phyloP scores from a whole-genome alignment of 2,888 invertebrate genomes.

The Torymus tubicola region DNA sequence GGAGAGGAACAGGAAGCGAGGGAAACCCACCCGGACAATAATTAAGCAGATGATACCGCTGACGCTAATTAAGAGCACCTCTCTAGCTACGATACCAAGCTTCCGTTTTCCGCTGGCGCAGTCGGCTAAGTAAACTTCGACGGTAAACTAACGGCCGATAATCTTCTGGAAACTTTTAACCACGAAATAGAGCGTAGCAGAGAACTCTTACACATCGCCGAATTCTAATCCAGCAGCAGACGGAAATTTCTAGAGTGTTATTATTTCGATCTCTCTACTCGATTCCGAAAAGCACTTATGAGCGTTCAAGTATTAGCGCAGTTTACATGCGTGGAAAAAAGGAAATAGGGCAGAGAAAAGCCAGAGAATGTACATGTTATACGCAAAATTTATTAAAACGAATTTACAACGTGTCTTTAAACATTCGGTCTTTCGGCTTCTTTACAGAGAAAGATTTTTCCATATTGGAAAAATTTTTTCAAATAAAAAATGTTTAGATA shows the following conservation, averaged over 20 bases:
- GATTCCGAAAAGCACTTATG: no score
- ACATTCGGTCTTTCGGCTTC: no score
- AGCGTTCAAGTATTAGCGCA: not conserved
- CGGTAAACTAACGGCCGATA: conserved; percentile 50
- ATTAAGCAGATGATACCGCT: conserved; percentile 68
- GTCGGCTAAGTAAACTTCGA: conserved; percentile 50
- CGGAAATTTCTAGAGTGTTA: conserved; percentile 15
- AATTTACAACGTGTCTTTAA: no score
- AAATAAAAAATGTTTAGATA: no score
- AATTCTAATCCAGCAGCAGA: not conserved
- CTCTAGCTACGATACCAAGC: conserved; percentile 50
- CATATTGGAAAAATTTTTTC: no score
- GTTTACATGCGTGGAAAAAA: not conserved
- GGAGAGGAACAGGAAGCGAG: conserved; percentile 2
- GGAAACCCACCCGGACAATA: conserved; percentile 63
- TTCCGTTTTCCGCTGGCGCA: conserved; percentile 24
- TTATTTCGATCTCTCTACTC: not conserved
- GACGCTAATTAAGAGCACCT: conserved; percentile 66
- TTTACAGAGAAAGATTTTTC: no score
- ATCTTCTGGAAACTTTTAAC: conserved; percentile 43
- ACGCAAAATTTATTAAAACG: no score
- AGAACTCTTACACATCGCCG: not conserved
- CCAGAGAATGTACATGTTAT: no score
- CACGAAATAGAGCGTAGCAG: not conserved
- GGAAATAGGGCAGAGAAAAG: not conserved